Evolutionary conservation across 2,797 vertebrate genomes (phyloP), one percentile per base, ranked within the genome.

Genomic region (Sebastes minor): DNA sequence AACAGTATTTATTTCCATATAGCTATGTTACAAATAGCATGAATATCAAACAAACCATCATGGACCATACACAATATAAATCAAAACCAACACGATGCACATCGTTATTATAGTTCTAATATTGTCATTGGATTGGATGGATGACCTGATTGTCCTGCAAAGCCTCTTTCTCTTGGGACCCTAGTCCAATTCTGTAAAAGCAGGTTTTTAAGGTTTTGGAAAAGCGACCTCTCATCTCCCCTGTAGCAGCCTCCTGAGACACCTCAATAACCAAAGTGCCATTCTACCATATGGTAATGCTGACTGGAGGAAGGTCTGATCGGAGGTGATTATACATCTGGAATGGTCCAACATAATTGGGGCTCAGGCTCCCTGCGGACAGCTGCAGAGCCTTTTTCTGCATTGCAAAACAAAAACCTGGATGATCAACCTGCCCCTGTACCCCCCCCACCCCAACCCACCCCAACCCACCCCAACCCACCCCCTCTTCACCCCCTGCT

Each of bases 271-370:
- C 75, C 75, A 68, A 70, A 83, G 71, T 73, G 61, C 33, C 55
- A 55, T 80, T 76, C 72, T 16, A 74, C 25, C 89, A 92, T 80
- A 88, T 88, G 88, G 89, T 77, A 76, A 76, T 52, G 68, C 63
- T 59, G 80, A 84, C 71, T 78, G 73, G 81, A 81, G 75, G 56
- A 74, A 25, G 67, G 66, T 61, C 84, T 86, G 78, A 87, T 77
- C 65, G 70, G 67, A 84, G 82, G 63, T 74, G 82, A 90, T 90
- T 88, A 92, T 64, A 81, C 80, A 91, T 83, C 86, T 90, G 80
- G 76, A 90, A 68, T 59, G 10, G 60, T 71, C 73, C 74, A 33
- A 61, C 76, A 81, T 86, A 84, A 56, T 73, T 65, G 49, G 55
- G 18, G 60, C 71, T 67, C 60, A 53, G 62, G 78, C 67, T 75